Conservation (phyloP, 2,113 vertebrate genomes). For the Alligator sinensis region DNA sequence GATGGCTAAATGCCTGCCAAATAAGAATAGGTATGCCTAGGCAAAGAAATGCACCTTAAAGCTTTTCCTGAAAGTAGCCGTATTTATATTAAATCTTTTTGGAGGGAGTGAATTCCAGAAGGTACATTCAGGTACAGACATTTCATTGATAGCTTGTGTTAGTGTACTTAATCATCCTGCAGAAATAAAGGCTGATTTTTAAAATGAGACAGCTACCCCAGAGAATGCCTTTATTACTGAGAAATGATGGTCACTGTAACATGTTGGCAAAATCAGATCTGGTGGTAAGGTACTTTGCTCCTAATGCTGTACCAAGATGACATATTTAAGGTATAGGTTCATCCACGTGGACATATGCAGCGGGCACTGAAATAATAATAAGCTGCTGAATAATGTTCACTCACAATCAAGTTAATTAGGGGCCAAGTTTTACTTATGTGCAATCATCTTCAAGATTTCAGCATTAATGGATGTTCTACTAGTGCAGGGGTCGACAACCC, state of each 20-base stretch:
- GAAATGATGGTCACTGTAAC: neutral
- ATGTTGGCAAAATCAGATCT: neutral
- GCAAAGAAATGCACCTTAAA: neutral
- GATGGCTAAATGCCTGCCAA: no score
- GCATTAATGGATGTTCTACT: neutral
- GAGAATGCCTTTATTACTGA: neutral
- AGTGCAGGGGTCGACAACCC: neutral
- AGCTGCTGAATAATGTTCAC: constrained; percentile 9
- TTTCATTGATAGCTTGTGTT: neutral
- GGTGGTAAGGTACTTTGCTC: neutral
- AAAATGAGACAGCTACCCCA: neutral
- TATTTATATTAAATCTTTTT: neutral
- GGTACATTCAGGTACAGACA: neutral
- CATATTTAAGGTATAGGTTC: neutral
- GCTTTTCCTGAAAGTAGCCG: neutral
- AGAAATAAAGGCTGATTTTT: constrained; percentile 28
- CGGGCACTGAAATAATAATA: constrained; percentile 16
- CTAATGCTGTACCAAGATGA: neutral
- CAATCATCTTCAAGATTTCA: constrained; percentile 17
- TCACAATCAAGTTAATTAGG: neutral
- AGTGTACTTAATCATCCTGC: neutral
- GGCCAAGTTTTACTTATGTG: constrained; percentile 2
- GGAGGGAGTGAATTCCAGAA: neutral
- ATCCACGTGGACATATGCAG: neutral
- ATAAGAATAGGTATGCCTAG: neutral